phyloP scores from a whole-genome alignment of 1,140 invertebrate species.

The Marisa cornuarietis region DNA sequence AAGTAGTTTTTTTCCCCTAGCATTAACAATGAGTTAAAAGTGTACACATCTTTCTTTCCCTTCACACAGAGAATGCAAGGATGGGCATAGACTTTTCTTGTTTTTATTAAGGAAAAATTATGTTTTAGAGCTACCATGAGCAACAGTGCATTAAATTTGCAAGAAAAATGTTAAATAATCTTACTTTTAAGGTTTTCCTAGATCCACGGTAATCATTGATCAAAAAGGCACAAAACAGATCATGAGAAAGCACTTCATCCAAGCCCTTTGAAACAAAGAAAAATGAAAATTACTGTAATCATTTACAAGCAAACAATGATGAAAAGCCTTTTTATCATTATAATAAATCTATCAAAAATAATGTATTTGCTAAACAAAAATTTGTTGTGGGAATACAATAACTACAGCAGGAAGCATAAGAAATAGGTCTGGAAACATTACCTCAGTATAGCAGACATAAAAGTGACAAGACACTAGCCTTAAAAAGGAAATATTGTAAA shows the following conservation, averaged over 20 bases:
- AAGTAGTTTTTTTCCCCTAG: no score
- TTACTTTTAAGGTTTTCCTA: slow-evolving; percentile 54
- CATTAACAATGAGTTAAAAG: no score
- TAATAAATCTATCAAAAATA: background rate
- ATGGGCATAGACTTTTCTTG: background rate
- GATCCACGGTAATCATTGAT: slow-evolving; percentile 60
- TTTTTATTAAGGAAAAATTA: background rate
- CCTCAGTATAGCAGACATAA: no score
- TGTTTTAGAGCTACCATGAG: background rate
- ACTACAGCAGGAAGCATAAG: background rate
- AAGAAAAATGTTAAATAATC: background rate
- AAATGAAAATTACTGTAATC: slow-evolving; percentile 4
- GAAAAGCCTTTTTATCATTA: background rate
- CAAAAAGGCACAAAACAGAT: slow-evolving; percentile 59
- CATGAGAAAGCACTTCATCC: slow-evolving; percentile 56
- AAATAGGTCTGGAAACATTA: background rate
- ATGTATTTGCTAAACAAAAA: background rate
- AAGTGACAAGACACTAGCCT: no score
- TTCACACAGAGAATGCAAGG: background rate
- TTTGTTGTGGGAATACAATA: background rate
- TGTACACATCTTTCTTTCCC: no score
- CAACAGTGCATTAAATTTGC: background rate
- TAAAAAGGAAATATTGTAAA: no score
- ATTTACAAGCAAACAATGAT: background rate
- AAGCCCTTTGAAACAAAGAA: slow-evolving; percentile 47